Base-by-base conservation (phyloP, 2,888 invertebrate species). In the Vesta saturnalis region DNA sequence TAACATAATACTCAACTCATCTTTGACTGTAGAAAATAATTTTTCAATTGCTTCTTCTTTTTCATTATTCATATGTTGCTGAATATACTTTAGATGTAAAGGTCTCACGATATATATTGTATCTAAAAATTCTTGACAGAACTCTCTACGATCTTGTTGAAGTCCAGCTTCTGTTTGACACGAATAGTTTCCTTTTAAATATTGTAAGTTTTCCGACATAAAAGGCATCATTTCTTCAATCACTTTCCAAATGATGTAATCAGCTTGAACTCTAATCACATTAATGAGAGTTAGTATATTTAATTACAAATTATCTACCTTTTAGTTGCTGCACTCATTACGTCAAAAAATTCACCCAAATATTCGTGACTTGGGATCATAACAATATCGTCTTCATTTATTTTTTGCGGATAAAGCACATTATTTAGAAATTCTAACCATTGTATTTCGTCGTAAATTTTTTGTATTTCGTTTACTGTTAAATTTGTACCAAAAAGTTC, bases 1-100 rank as follows among this genome's bases (percentile, higher is more conserved):
- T 12, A 77, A 60, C 35, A 70, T 71, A 10, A 74, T 46, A 55
- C 69, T 64, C 46, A 75, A 18, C 22, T 73, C 70, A 5, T 43
- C 49, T 66, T 65, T 61, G 14, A 77, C 68, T 18, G 69, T 67
- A 30, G 69, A 64, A 10, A 74, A 60, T 16, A 77, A 72, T 16
- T 64, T 61, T 61, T 69, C 67, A 8, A 76, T 64, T 15, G 67
- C 22, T 14, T n/a, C 23, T 10, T 59, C 21, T 35, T 69, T 65
- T 16, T 59, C 47, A 39, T 60, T 64, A 15, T 60, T 16, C 4
- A 66, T 19, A 49, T 71, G 60, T 30, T 57, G 6, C 30, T 12
- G 1, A 35, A 12, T 21, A 21, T 54, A 54, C 21, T 2, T 2
- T 16, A 56, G 12, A 4, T 56, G 21, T n/a, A 56, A 56, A 14